Base-by-base conservation (phyloP, 2,888 invertebrate species). In the Parasteatoda lunata region DNA sequence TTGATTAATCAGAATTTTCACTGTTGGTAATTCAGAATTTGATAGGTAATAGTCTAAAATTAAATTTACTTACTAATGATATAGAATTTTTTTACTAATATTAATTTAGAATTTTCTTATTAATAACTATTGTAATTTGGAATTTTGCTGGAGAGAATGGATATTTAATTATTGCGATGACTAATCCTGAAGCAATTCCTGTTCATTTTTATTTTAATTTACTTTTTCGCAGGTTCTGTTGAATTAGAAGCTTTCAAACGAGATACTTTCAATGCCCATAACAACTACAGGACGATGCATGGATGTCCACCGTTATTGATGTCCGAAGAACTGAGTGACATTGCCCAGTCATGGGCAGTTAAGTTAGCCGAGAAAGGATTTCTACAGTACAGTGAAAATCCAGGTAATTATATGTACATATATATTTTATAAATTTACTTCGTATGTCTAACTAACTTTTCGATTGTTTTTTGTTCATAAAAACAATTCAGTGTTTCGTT, bases 231-330 rank as follows among this genome's bases (percentile, higher is more conserved):
- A 78, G 77, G 51, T 54, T 78, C 73, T 15, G 13, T 9, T n/a
- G 82, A 82, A 3, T 45, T 87, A 51, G 9, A 11, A 4, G 75
- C 77, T 13, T 80, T 88, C 66, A 84, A 84, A 49, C 69, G 76
- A 49, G 84, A 79, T 8, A 80, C 88, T 3, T 80, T 88, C 51
- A 84, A 84, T 59, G 84, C 88, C 15, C 88, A 88, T 76, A 88
- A 88, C 54, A 85, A 88, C 78, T 88, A 78, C 76, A 64, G 88
- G 52, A 84, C 85, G 6, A 82, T 88, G 47, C 88, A 88, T 51
- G 85, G 85, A 5, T 82, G 84, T 75, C 84, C 84, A 6, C 81
- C 85, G 3, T 68, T 88, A 11, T 15, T 75, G 45, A 72, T 80
- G 88, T 82, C 78, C 6, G 85, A 84, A 13, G 88, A 88, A 52